A percentile compares a stretch with the other conserved stretches of the same genome.
Evolutionary conservation across 2,888 invertebrate species (phyloP).

Genomic region (Hirtodrosophila confusa): DNA sequence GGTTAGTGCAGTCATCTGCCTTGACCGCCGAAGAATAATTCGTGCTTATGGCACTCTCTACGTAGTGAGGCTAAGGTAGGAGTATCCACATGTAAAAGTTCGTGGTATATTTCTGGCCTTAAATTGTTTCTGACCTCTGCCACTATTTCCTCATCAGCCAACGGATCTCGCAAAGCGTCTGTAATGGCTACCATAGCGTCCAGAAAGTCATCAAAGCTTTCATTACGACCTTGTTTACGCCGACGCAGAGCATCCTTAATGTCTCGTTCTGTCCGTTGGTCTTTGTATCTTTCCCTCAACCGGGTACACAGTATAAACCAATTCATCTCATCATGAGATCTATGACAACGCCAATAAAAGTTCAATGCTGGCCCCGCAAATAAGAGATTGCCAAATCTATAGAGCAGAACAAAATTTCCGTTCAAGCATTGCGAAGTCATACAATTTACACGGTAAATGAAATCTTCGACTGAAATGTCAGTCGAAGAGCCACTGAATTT

Average conservation of each 20-base stretch:
- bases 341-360: conserved; percentile 1
- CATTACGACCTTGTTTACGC: conserved; percentile 1
- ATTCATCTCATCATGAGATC: not conserved
- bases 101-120: conserved; percentile 3
- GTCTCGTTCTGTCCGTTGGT: conserved; percentile 4
- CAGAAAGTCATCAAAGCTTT: conserved; percentile 5
- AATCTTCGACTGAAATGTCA: conserved; percentile 1
- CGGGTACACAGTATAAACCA: conserved; percentile 6
- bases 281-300: conserved; percentile 5
- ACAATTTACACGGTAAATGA: conserved; percentile 1
- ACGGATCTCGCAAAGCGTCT: not conserved
- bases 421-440: not conserved
- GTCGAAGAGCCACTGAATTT: too few species aligned
- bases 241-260: conserved; percentile 3
- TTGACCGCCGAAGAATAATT: too few species aligned
- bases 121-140: not conserved
- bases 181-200: not conserved
- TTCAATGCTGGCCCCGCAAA: not conserved
- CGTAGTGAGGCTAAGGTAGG: not conserved
- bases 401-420: too few species aligned
- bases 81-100: conserved; percentile 1
- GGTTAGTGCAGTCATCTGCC: too few species aligned
- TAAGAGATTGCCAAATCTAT: too few species aligned
- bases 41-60: not conserved
- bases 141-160: conserved; percentile 2